Evolutionary conservation across 2,888 invertebrate genomes (phyloP), one percentile per base, ranked within the genome.

Genomic region (Coelopa pilipes): DNA sequence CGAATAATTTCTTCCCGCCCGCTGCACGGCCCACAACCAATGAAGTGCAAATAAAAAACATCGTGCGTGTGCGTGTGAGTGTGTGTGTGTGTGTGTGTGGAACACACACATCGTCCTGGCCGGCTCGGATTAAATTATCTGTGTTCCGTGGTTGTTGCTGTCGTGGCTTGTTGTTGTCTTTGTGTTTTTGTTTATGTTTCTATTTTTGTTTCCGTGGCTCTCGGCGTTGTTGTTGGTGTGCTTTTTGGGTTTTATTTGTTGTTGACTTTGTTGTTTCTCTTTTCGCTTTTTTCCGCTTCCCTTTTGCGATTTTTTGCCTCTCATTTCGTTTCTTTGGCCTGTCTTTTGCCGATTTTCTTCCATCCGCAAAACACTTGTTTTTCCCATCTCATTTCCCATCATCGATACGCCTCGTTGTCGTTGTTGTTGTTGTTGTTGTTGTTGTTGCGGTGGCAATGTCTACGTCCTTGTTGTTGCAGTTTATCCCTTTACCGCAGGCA

Each of bases 1-100:
- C 21, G 7, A 57, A 57, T 19, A 57, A 57, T 57, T 57, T 57
- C 19, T n/a, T 57, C 19, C 57, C 17, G n/a, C n/a, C 55, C 15
- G 34, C 34, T 34, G 2, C 34, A 34, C 34, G 63, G 17, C 11
- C 45, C 13, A 47, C 1, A 65, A 47, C 46, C 65, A 65, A 19
- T 65, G 47, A 47, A 65, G 65, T 65, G 47, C 45, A 65, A 60
- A 65, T 45, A n/a, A 45, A 46, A 63, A 63, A 47, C 15, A 17
- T 1, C 21, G 7, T 34, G 34, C 2, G 34, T 34, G 7, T 34
- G 34, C 7, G 34, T 34, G 34, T 34, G 34, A 4, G 34, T 34
- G 7, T 34, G 34, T 34, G 34, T 34, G 34, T 34, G 17, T 17
- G 11, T 55, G n/a, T n/a, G n/a, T n/a, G 7, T 7, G 34, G 34